Evolutionary conservation across 2,113 vertebrate species (phyloP).

Genomic region (Callipepla californica): DNA sequence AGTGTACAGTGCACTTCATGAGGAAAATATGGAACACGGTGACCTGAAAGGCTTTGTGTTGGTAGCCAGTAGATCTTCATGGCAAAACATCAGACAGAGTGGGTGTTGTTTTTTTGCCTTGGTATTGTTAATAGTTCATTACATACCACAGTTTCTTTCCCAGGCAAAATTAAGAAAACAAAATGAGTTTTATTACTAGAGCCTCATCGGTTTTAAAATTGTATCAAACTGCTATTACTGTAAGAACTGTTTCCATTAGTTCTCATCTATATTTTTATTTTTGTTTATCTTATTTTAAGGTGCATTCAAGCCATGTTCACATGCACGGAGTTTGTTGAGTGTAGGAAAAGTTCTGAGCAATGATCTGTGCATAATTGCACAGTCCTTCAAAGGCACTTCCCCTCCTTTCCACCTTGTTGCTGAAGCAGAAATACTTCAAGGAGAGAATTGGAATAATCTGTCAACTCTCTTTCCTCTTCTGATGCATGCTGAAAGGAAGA

Average conservation of each 20-base stretch:
- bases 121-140: neutral
- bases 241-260: neutral
- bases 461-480: rapidly evolving
- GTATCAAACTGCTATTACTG: neutral
- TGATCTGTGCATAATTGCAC: no score
- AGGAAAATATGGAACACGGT: conserved; percentile 57
- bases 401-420: neutral
- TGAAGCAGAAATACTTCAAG: neutral
- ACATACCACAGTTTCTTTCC: neutral
- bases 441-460: neutral
- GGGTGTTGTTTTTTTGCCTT: conserved; percentile 41
- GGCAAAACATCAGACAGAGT: conserved; percentile 70
- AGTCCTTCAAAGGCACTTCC: neutral
- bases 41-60: conserved; percentile 64
- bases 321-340: neutral
- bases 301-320: neutral
- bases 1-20: conserved; percentile 3
- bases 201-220: neutral
- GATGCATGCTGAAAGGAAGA: neutral
- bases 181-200: neutral
- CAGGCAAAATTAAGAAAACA: neutral
- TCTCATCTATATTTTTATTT: neutral
- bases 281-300: neutral
- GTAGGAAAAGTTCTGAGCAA: neutral
- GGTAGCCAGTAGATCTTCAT: conserved; percentile 50